These are phyloP conservation scores for Xiphophorus hellerii DNA, from an alignment of 2,113 vertebrate genomes.

Conservation along the genomic window DNA sequence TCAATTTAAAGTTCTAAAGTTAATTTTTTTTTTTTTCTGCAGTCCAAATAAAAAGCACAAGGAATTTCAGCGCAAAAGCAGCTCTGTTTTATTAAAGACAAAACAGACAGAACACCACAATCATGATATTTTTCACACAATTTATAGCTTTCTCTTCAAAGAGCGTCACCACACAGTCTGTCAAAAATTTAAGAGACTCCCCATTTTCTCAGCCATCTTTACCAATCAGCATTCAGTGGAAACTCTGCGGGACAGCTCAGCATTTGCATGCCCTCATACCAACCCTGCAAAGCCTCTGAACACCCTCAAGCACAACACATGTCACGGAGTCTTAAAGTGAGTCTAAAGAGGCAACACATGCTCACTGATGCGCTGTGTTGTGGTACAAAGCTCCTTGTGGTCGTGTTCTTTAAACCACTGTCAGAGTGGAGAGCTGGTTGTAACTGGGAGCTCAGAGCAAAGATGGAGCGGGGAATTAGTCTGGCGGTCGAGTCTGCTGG, in stretches of 20 bases:
- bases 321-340: slow-evolving; percentile 56
- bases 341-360: slow-evolving; percentile 66
- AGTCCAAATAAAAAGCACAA: slow-evolving; percentile 16
- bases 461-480: slow-evolving; percentile 48
- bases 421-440: slow-evolving; percentile 39
- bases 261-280: slow-evolving; percentile 40
- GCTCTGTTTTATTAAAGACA: slow-evolving; percentile 22
- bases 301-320: slow-evolving; percentile 63
- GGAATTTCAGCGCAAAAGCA: slow-evolving; percentile 7
- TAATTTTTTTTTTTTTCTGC: slow-evolving; percentile 17
- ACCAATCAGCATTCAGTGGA: slow-evolving; percentile 53
- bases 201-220: slow-evolving; percentile 3
- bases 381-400: slow-evolving; percentile 63
- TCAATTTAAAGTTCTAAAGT: neutral
- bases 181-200: neutral
- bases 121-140: slow-evolving; percentile 15
- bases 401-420: slow-evolving; percentile 55
- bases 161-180: slow-evolving; percentile 8
- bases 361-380: slow-evolving; percentile 59
- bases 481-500: slow-evolving; percentile 40
- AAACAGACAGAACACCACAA: slow-evolving; percentile 21
- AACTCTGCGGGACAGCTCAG: slow-evolving; percentile 38
- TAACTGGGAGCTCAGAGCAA: slow-evolving; percentile 43
- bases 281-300: slow-evolving; percentile 39
- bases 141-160: slow-evolving; percentile 41